A percentile compares a stretch with the other conserved stretches of the same genome.
phyloP scores from a whole-genome alignment of 2,888 invertebrate species.

The Lycophotia porphyrea region DNA sequence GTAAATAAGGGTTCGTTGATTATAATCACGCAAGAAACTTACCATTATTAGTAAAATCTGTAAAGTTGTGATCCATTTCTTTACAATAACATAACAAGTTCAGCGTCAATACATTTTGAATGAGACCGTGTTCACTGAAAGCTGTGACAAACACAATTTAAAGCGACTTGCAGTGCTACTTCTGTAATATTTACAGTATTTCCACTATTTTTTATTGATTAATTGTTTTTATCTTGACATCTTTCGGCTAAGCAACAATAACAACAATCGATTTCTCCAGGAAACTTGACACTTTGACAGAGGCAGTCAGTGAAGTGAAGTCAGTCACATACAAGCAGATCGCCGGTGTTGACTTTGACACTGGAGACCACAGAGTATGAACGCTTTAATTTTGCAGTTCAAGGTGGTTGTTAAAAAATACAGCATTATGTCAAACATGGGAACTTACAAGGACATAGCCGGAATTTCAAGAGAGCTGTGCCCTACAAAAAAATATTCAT shows the following conservation, averaged over 20 bases:
- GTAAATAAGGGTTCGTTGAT: no score
- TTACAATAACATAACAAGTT: slow-evolving; percentile 25
- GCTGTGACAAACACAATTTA: background rate
- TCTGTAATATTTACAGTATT: background rate
- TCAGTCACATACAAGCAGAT: no score
- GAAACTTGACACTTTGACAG: no score
- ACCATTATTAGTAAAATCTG: slow-evolving; percentile 45
- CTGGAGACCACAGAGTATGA: no score
- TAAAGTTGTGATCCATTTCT: slow-evolving; percentile 44
- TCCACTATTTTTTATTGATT: background rate
- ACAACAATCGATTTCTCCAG: background rate
- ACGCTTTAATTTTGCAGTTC: no score
- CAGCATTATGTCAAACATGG: no score
- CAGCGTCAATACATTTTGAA: background rate
- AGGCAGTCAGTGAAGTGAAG: no score
- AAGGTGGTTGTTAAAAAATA: no score
- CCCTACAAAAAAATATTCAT: no score
- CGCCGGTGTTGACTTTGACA: no score
- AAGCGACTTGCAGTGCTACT: background rate
- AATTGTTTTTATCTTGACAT: background rate
- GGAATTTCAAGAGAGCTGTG: no score
- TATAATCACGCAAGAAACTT: slow-evolving; percentile 12
- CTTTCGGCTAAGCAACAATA: background rate
- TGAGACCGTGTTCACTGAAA: background rate
- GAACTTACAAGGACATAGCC: no score